phyloP scores from a whole-genome alignment of 2,113 vertebrate species.

The Myocastor coypus region DNA sequence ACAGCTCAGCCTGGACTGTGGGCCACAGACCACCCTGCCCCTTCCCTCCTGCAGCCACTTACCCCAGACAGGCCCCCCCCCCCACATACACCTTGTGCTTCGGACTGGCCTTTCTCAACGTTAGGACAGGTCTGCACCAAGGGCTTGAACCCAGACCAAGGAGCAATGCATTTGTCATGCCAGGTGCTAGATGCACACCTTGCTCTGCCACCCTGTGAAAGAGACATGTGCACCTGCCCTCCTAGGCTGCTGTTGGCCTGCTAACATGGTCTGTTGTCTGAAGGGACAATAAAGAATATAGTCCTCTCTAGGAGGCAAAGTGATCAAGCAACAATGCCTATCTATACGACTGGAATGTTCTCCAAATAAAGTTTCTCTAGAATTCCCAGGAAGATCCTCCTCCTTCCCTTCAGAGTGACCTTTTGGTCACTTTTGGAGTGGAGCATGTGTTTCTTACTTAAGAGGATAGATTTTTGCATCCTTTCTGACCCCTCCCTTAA shows the following conservation, averaged over 20 bases:
- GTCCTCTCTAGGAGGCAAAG: neutral
- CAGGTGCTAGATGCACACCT: neutral
- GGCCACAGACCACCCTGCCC: too few relatives aligned
- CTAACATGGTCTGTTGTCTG: neutral
- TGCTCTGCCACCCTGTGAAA: neutral
- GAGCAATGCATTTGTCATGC: neutral
- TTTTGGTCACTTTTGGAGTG: neutral
- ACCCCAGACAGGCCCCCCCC: neutral
- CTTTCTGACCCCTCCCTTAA: fast-evolving
- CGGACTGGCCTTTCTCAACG: neutral
- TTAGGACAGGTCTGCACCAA: fast-evolving
- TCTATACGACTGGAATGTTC: neutral
- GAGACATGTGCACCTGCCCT: neutral
- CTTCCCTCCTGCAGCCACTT: neutral
- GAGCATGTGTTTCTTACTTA: neutral
- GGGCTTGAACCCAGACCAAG: neutral
- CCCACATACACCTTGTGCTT: fast-evolving
- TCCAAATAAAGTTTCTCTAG: neutral
- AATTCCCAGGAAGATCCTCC: neutral
- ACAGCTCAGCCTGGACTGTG: neutral
- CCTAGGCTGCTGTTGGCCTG: neutral
- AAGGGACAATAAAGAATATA: neutral
- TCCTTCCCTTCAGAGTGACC: neutral
- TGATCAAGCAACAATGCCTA: neutral
- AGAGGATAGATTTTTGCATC: neutral